Percentiles rank a stretch among this genome's conserved stretches.
These are phyloP conservation scores for Cordilura impudica DNA, from an alignment of 2,888 invertebrate species.

Conservation along the genomic window DNA sequence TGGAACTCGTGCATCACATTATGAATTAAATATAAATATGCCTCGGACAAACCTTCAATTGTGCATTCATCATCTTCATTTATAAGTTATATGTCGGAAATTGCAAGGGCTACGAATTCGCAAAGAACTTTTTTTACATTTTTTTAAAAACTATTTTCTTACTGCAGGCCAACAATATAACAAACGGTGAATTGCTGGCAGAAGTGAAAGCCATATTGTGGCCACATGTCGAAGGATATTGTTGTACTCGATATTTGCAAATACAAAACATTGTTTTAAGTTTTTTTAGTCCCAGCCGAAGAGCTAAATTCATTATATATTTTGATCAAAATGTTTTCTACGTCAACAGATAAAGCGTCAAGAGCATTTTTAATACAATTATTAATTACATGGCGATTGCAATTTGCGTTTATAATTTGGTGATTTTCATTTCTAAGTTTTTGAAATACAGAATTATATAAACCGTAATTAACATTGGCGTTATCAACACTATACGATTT, in stretches of 20 bases:
- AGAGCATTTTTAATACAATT: no score
- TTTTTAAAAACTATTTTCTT: constrained; percentile 10
- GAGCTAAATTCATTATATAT: no score
- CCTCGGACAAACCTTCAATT: constrained; percentile 7
- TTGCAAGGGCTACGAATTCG: constrained; percentile 19
- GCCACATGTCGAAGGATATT: constrained; percentile 44
- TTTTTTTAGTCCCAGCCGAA: no score
- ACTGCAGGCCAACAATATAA: constrained; percentile 24
- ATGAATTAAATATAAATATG: constrained; percentile 32
- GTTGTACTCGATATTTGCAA: constrained; percentile 40
- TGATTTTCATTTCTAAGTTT: no score
- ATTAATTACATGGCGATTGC: no score
- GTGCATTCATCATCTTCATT: constrained; percentile 31
- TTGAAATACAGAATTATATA: no score
- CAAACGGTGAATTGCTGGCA: constrained; percentile 45
- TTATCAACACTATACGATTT: no score
- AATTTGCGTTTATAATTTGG: no score
- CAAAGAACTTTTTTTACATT: constrained; percentile 13
- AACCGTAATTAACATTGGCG: no score
- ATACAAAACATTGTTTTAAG: constrained; percentile 40
- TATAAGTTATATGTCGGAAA: constrained; percentile 15
- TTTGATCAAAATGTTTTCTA: constrained; percentile 39
- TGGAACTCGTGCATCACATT: constrained; percentile 36
- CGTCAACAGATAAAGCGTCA: constrained; percentile 13
- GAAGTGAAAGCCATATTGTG: no score